Evolutionary conservation across 2,113 vertebrate genomes (phyloP).

Genomic region (Silurus meridionalis): DNA sequence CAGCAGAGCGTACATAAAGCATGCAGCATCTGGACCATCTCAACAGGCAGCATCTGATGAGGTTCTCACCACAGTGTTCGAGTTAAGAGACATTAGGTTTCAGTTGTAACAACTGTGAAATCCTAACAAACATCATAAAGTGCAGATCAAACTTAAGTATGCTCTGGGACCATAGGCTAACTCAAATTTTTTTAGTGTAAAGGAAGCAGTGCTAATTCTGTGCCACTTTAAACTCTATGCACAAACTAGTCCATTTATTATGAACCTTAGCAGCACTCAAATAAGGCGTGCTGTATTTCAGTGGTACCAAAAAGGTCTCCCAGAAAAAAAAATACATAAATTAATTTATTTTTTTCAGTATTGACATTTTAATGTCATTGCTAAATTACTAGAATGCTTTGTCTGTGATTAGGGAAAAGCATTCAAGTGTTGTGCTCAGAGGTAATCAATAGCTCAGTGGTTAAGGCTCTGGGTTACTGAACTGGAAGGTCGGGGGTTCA

Average conservation of each 20-base stretch:
- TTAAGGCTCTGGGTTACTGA: no score
- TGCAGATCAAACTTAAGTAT: background rate
- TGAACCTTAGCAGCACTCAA: no score
- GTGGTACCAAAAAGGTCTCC: background rate
- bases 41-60: slow-evolving; percentile 1
- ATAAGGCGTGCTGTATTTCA: no score
- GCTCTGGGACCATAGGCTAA: background rate
- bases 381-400: background rate
- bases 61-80: background rate
- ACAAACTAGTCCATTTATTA: background rate
- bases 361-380: background rate
- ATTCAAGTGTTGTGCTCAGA: background rate
- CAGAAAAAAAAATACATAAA: background rate
- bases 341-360: background rate
- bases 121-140: slow-evolving; percentile 3
- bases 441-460: no score
- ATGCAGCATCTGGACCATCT: slow-evolving; percentile 21
- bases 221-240: background rate
- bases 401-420: background rate
- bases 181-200: slow-evolving; percentile 1
- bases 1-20: background rate
- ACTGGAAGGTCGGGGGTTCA: no score
- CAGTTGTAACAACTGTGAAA: background rate
- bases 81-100: slow-evolving; percentile 18
- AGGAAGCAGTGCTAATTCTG: background rate